Evolutionary conservation across 1,140 invertebrate species (phyloP).

Genomic region (Drosophila albomicans): DNA sequence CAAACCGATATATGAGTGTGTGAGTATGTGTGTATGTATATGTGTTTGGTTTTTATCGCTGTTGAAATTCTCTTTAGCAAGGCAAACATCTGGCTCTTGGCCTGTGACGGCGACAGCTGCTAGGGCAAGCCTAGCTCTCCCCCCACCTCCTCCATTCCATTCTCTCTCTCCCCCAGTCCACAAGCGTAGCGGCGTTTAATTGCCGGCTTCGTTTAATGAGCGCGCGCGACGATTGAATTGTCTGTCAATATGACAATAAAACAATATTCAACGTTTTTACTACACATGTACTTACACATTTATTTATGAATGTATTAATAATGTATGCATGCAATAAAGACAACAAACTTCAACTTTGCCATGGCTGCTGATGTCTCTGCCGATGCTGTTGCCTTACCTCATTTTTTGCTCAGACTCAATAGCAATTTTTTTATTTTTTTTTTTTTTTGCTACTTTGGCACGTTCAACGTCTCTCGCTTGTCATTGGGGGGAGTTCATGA

Average conservation of each 20-base stretch:
- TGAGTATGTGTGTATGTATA: slow-evolving; percentile 16
- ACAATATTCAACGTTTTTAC: slow-evolving; percentile 33
- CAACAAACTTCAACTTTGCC: neutral
- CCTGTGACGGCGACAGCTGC: slow-evolving; percentile 62
- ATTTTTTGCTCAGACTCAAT: slow-evolving; percentile 4
- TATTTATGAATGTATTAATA: neutral
- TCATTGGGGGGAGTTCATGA: slow-evolving; percentile 71
- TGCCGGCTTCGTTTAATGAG: slow-evolving; percentile 39
- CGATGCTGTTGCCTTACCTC: slow-evolving; percentile 7
- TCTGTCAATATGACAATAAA: slow-evolving; percentile 79
- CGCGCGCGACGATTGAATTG: slow-evolving; percentile 62
- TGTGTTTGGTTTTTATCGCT: slow-evolving; percentile 64
- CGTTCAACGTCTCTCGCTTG: slow-evolving; percentile 57
- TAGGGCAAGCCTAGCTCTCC: slow-evolving; percentile 55
- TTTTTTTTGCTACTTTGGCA: slow-evolving; percentile 63
- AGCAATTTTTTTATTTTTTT: slow-evolving; percentile 7
- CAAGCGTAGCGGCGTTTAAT: slow-evolving; percentile 18
- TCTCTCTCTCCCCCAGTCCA: neutral
- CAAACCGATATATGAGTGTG: slow-evolving; percentile 40
- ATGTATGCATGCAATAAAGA: slow-evolving; percentile 9
- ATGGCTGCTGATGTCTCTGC: neutral
- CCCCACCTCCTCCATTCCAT: neutral
- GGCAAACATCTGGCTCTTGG: slow-evolving; percentile 70
- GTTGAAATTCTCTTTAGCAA: slow-evolving; percentile 61
- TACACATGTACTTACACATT: neutral